These are phyloP conservation scores for Pogonus chalceus DNA, from an alignment of 1,140 invertebrate species.

Conservation along the genomic window DNA sequence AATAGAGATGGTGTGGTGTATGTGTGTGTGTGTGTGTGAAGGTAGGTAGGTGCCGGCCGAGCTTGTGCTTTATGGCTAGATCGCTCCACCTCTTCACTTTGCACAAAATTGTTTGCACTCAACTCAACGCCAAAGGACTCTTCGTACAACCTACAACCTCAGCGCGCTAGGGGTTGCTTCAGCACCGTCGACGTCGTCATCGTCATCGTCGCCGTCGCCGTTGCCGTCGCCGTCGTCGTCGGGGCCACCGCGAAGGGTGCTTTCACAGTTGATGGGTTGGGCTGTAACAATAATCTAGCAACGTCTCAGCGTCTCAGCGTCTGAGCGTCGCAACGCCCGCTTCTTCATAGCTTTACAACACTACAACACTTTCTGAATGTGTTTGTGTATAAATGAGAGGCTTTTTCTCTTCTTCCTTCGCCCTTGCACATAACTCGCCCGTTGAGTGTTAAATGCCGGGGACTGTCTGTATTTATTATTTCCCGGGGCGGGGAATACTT, in stretches of 20 bases:
- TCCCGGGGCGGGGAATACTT: not conserved
- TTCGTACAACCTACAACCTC: too few relatives aligned
- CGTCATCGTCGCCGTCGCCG: not conserved
- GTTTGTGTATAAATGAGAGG: conserved; percentile 1
- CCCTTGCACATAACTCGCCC: not conserved
- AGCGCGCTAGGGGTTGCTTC: too few relatives aligned
- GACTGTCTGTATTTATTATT: not conserved
- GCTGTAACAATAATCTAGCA: not conserved
- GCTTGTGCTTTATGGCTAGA: conserved; percentile 2
- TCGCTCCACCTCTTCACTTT: conserved; percentile 6
- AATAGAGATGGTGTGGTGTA: not conserved
- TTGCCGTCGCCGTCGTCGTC: not conserved
- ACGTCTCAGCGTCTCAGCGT: not conserved
- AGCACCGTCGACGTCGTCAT: not conserved
- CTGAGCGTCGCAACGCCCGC: too few relatives aligned
- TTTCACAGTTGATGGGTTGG: not conserved
- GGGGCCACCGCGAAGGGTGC: not conserved
- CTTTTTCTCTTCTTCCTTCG: not conserved
- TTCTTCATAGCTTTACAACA: too few relatives aligned
- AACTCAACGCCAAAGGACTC: not conserved
- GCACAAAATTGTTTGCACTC: conserved; percentile 5
- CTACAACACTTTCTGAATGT: not conserved
- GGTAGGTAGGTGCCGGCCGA: not conserved
- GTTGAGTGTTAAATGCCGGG: not conserved
- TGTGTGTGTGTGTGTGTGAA: not conserved